Evolutionary conservation across 2,888 invertebrate species (phyloP).

Genomic region (Lasius fuliginosus): DNA sequence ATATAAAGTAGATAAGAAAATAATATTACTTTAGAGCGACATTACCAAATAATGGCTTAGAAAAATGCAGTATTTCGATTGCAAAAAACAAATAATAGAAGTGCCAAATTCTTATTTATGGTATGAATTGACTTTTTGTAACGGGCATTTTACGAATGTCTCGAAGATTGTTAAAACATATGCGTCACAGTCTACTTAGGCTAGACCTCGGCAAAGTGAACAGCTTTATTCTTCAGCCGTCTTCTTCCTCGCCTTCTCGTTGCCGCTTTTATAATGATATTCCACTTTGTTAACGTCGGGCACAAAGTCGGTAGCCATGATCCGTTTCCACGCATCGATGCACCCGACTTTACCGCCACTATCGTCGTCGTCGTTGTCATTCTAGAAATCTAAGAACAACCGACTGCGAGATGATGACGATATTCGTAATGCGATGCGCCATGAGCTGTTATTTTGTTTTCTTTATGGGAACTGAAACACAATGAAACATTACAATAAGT

Average conservation of each 20-base stretch:
- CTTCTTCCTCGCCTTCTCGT: conserved; percentile 53
- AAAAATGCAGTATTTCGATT: not conserved
- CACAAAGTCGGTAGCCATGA: conserved; percentile 84
- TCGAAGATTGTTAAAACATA: conserved; percentile 39
- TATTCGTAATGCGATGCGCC: conserved; percentile 45
- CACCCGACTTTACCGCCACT: conserved; percentile 62
- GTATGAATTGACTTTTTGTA: not conserved
- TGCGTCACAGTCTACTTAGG: conserved; percentile 58
- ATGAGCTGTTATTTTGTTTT: not conserved
- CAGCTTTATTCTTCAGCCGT: conserved; percentile 28
- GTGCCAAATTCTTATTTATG: conserved; percentile 12
- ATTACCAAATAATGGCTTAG: conserved; percentile 4
- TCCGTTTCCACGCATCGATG: conserved; percentile 85
- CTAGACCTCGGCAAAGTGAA: conserved; percentile 49
- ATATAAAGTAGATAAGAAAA: not conserved
- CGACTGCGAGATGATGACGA: conserved; percentile 62
- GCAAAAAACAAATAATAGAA: not conserved
- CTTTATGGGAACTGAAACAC: not conserved
- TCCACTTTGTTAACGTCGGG: conserved; percentile 80
- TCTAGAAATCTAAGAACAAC: conserved; percentile 76
- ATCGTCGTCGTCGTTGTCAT: conserved; percentile 45
- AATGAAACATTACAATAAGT: not conserved
- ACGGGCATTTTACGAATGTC: not conserved
- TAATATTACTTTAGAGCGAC: not conserved
- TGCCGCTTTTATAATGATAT: conserved; percentile 76